phyloP scores from a whole-genome alignment of 2,888 invertebrate genomes.

The Leuctra nigra region DNA sequence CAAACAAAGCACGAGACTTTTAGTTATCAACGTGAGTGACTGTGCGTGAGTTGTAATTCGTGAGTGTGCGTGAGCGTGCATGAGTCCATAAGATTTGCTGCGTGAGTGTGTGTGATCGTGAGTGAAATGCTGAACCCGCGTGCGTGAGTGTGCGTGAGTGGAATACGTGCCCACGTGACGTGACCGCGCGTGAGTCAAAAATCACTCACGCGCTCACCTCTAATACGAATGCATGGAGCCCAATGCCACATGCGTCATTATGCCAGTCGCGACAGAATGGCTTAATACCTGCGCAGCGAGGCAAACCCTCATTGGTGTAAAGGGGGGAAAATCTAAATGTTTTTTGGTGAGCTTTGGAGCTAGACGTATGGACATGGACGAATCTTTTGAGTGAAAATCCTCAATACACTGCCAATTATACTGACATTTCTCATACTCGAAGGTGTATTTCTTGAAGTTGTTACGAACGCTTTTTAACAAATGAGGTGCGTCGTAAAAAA shows the following conservation, averaged over 20 bases:
- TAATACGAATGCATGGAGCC: slow-evolving; percentile 1
- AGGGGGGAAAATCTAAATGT: slow-evolving; percentile 9
- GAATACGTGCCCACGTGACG: too few relatives aligned
- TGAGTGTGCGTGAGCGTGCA: too few relatives aligned
- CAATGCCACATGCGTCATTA: slow-evolving; percentile 9
- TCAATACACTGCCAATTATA: slow-evolving; percentile 1
- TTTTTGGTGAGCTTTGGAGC: slow-evolving; percentile 15
- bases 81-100: too few relatives aligned
- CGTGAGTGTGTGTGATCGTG: too few relatives aligned
- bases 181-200: too few relatives aligned
- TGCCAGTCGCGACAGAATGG: slow-evolving; percentile 16
- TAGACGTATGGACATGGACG: slow-evolving; percentile 5
- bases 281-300: slow-evolving; percentile 17
- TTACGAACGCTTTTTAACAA: slow-evolving; percentile 15
- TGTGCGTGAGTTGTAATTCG: too few relatives aligned
- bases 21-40: too few relatives aligned
- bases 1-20: too few relatives aligned
- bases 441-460: slow-evolving; percentile 17
- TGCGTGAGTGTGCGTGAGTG: too few relatives aligned
- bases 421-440: slow-evolving; percentile 3
- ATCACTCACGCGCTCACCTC: too few relatives aligned
- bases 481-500: slow-evolving; percentile 13
- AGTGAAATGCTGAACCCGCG: too few relatives aligned
- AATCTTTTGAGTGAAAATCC: slow-evolving; percentile 16
- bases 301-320: slow-evolving; percentile 16